Evolutionary conservation across 2,797 vertebrate genomes (phyloP).

Genomic region (Melanotaenia pygmaea): DNA sequence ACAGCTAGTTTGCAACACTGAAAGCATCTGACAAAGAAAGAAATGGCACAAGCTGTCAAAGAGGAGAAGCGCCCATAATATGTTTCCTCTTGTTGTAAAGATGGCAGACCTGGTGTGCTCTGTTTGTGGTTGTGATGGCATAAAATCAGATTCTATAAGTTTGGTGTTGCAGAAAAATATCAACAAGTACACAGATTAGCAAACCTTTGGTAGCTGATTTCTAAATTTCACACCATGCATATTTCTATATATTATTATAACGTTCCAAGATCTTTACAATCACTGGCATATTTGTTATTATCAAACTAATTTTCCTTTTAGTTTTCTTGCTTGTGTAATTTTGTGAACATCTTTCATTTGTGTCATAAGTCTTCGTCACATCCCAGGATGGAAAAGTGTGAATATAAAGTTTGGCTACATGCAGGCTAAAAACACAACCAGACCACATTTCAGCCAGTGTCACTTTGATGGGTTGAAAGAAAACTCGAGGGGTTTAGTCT

Average conservation of each 20-base stretch:
- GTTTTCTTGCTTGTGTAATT: constrained; percentile 23
- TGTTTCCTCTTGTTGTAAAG: not conserved
- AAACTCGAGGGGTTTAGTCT: constrained; percentile 30
- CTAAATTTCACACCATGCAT: not conserved
- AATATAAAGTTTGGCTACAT: not conserved
- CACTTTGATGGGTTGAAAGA: constrained; percentile 26
- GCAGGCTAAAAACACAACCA: not conserved
- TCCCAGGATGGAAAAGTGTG: not conserved
- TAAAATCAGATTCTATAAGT: no score
- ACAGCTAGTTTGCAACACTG: no score
- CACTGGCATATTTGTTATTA: constrained; percentile 4
- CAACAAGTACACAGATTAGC: not conserved
- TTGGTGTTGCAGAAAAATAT: no score
- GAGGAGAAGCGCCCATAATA: not conserved
- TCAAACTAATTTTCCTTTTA: not conserved
- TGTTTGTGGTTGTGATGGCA: no score
- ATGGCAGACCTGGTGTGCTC: no score
- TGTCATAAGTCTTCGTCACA: constrained; percentile 19
- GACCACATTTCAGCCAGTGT: constrained; percentile 12
- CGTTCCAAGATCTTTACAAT: not conserved
- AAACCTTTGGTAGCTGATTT: not conserved
- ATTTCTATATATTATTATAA: not conserved
- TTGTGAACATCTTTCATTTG: constrained; percentile 19
- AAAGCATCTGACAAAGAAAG: no score
- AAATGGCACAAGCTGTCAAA: not conserved